Evolutionary conservation across 1,140 invertebrate species (phyloP), one percentile per base, ranked within the genome.

Genomic region (Drosophila nebulosa): DNA sequence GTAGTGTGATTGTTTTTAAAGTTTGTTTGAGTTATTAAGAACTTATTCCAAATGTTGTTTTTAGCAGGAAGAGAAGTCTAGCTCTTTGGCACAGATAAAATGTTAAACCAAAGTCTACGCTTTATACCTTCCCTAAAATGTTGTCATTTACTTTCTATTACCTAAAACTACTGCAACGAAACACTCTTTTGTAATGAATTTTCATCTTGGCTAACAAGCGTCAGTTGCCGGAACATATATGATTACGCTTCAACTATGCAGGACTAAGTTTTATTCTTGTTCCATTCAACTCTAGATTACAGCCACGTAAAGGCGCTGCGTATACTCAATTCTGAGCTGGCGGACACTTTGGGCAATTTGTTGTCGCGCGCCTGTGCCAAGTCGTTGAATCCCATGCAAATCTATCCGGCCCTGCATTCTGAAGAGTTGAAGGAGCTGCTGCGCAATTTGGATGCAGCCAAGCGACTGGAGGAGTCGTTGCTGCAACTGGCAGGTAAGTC

Each of bases 271-370:
- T 46, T 10, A 21, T 46, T 16, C 16, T 46, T 21, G 2, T 53
- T 30, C 7, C 5, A 26, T n/a, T 10, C 9, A 18, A 65, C 71
- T 92, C 27, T 89, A 99, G 98, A 99, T 93, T 99, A 96, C 91
- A 97, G 94, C 91, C 94, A 96, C 62, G 92, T 92, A 3, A 97
- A 97, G 92, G 93, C 97, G 51, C 90, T 95, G 16, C 93, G 95
- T 67, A 94, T 96, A 62, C 92, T 98, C 10, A 99, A 99, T 93
- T 93, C 95, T 2, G 98, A 99, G 91, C 92, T 99, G 50, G 97
- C 97, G 2, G 96, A 99, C 90, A 98, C 96, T 3, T 91, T 99
- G 1, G 98, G 98, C 21, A 99, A 99, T 93, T 92, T 99, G 32
- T 92, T 99, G 18, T 96, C 94, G 75, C 94, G 98, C 52, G 96